Evolutionary conservation across 37 sponge, comb jelly and placozoan species (phyloP), one percentile per base, ranked within the genome.

Genomic region (Amphimedon queenslandica): DNA sequence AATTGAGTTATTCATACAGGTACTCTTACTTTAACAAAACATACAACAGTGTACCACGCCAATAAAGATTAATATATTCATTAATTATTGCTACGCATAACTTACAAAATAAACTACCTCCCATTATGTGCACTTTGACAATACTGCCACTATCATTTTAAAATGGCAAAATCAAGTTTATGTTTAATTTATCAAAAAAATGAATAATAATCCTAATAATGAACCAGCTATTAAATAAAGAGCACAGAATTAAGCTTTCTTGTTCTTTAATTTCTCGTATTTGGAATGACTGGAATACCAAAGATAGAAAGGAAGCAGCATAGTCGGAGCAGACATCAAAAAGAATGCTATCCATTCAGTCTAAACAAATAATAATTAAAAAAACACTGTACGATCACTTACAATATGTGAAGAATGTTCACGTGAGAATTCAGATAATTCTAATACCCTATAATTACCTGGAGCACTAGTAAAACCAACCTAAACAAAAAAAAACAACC

Each of bases 331-430:
- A 37, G 82, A 69, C 95, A 94, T 94, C 16, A 83, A 64, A 0
- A 73, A 80, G 72, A 94, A 90, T n/a, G 91, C 91, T 31, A 89
- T 42, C 95, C 95, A 94, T n/a, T 94, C 95, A 55, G 84, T 65
- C 90, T 90, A 70, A 5, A 28, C 31, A 25, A 40, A 37, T 8
- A 4, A 40, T 1, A 60, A 35, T 1, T 23, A 4, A 24, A 2
- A 24, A 30, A 28, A 61, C 13, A 3, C 16, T 13, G 36, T 3
- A 58, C 8, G 3, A 38, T 18, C 72, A 36, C 88, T 77, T 68
- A 89, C 90, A 69, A 87, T 29, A 71, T 92, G 94, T 42, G 77
- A 47, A 35, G 78, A 84, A 40, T 83, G 69, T 57, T 73, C 77
- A 8, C 94, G 66, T 39, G 89, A 69, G 75, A 82, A 94, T 25